Conservation (phyloP, 2,797 vertebrate species). For the Labroides dimidiatus region DNA sequence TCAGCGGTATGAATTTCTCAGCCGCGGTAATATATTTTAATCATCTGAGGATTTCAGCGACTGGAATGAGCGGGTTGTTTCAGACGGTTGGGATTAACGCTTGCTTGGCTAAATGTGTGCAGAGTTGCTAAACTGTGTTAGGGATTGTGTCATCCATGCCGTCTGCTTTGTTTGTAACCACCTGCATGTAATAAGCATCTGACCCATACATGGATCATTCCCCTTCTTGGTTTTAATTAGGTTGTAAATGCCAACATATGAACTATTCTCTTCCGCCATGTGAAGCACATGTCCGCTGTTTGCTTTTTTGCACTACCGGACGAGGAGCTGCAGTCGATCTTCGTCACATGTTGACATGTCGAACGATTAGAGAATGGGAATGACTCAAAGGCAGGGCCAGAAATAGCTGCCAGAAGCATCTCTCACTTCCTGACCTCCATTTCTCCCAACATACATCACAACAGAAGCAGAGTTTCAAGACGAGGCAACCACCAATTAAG, state of each 20-base stretch:
- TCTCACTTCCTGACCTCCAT: slow-evolving; percentile 59
- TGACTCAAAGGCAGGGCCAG: slow-evolving; percentile 45
- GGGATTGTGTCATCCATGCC: not conserved
- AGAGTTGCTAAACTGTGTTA: slow-evolving; percentile 19
- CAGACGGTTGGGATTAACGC: slow-evolving; percentile 50
- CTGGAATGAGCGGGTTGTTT: slow-evolving; percentile 52
- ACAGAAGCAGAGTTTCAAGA: slow-evolving; percentile 38
- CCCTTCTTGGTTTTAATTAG: slow-evolving; percentile 77
- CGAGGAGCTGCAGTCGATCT: slow-evolving; percentile 50
- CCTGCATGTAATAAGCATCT: slow-evolving; percentile 58
- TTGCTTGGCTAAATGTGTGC: slow-evolving; percentile 20
- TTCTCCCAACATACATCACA: slow-evolving; percentile 52
- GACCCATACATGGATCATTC: slow-evolving; percentile 59
- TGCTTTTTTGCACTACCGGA: slow-evolving; percentile 32
- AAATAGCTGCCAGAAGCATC: slow-evolving; percentile 56
- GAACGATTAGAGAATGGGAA: slow-evolving; percentile 69
- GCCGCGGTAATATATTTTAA: slow-evolving; percentile 61
- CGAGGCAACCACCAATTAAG: slow-evolving; percentile 76
- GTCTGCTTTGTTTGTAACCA: slow-evolving; percentile 33
- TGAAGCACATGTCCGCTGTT: slow-evolving; percentile 29
- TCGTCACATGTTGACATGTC: slow-evolving; percentile 62
- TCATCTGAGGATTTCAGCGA: slow-evolving; percentile 50
- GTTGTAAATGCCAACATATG: slow-evolving; percentile 81
- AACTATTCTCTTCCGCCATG: slow-evolving; percentile 44
- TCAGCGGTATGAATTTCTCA: slow-evolving; percentile 29